Evolutionary conservation across 2,113 vertebrate species (phyloP).

Genomic region (Nesospiza acunhae): DNA sequence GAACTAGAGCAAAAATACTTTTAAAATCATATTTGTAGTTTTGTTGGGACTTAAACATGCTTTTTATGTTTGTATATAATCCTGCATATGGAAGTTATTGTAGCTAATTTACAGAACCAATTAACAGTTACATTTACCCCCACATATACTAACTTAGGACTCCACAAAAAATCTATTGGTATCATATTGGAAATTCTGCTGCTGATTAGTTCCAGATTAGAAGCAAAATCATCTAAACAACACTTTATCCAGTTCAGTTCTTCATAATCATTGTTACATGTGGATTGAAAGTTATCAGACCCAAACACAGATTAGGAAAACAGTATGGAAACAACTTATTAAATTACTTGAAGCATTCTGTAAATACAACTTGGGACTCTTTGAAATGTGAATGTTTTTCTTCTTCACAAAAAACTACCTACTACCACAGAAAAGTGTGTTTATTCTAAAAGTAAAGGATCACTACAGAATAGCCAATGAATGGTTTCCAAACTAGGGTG

Average conservation of each 20-base stretch:
- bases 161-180: background rate
- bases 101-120: background rate
- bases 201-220: background rate
- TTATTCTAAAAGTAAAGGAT: background rate
- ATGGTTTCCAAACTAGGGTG: background rate
- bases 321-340: background rate
- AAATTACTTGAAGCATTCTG: background rate
- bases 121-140: background rate
- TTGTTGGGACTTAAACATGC: background rate
- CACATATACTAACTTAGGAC: background rate
- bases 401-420: background rate
- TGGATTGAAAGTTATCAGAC: background rate
- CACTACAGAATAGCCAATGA: background rate
- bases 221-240: background rate
- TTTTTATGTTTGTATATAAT: background rate
- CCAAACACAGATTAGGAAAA: background rate
- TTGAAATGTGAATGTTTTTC: background rate
- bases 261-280: background rate
- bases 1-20: background rate
- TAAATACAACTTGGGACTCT: background rate
- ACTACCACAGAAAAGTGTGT: background rate
- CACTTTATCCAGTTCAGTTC: background rate
- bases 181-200: background rate
- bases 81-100: background rate
- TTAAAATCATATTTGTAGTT: background rate